Percentiles rank a stretch among this genome's conserved stretches.
Evolutionary conservation across 2,113 vertebrate genomes (phyloP).

Genomic region (Fukomys damarensis): DNA sequence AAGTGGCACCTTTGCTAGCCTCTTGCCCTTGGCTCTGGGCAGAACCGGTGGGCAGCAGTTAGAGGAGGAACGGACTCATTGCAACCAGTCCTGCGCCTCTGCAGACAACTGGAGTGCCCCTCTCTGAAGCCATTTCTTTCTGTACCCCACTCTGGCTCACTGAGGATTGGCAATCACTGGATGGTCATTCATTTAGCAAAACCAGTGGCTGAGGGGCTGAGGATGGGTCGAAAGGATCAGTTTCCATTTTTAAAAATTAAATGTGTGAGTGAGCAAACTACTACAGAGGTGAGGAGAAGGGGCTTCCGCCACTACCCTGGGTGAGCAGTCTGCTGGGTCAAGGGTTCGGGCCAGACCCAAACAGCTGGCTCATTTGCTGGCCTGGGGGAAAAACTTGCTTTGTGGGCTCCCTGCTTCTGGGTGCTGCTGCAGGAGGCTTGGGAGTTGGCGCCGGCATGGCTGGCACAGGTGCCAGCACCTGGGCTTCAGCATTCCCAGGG

Average conservation of each 20-base stretch:
- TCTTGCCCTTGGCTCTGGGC: not conserved
- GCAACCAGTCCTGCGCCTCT: accelerated
- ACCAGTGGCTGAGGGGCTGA: not conserved
- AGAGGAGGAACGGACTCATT: no score
- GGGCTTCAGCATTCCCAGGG: not conserved
- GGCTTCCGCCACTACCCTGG: accelerated
- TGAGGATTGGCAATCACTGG: accelerated
- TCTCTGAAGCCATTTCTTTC: not conserved
- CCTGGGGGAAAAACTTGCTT: not conserved
- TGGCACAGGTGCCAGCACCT: accelerated
- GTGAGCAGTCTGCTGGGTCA: accelerated
- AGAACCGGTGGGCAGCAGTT: not conserved
- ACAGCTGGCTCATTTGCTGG: not conserved
- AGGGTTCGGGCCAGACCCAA: not conserved
- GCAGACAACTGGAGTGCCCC: accelerated
- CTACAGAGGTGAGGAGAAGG: accelerated
- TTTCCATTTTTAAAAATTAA: not conserved
- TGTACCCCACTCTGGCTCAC: not conserved
- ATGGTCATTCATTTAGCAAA: not conserved
- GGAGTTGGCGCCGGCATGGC: not conserved
- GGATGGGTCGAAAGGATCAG: accelerated
- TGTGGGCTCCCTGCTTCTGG: not conserved
- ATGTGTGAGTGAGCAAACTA: accelerated
- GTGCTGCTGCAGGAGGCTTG: not conserved
- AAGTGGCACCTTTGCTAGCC: not conserved